phyloP scores from a whole-genome alignment of 2,113 vertebrate genomes.

The Clarias gariepinus region DNA sequence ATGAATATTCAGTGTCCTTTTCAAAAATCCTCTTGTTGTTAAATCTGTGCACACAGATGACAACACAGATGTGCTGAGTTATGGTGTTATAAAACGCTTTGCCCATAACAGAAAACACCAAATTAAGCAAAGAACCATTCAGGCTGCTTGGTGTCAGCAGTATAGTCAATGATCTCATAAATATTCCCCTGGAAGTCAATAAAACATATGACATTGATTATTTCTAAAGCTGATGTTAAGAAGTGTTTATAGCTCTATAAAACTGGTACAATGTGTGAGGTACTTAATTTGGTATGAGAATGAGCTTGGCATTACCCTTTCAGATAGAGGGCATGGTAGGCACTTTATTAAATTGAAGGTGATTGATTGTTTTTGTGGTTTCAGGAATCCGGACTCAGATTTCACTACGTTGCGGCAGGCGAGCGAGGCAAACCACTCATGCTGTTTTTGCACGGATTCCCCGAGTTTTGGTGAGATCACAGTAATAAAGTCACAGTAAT shows the following conservation, averaged over 20 bases:
- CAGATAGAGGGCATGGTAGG: not conserved
- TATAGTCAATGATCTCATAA: conserved; percentile 16
- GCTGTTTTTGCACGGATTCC: conserved; percentile 94
- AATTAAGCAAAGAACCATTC: not conserved
- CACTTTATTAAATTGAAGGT: conserved; percentile 1
- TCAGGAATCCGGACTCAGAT: conserved; percentile 94
- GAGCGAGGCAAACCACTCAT: conserved; percentile 96
- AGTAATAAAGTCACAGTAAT: not conserved
- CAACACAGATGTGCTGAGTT: conserved; percentile 5
- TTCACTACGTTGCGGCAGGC: conserved; percentile 95
- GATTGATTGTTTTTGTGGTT: conserved; percentile 40
- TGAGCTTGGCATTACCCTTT: conserved; percentile 16
- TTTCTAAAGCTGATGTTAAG: conserved; percentile 13
- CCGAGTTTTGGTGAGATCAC: conserved; percentile 93
- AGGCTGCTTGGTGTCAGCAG: conserved; percentile 14
- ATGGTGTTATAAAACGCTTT: conserved; percentile 12
- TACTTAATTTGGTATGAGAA: not conserved
- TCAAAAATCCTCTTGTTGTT: not conserved
- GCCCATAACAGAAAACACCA: not conserved
- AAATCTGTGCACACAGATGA: not conserved
- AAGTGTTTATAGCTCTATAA: conserved; percentile 40
- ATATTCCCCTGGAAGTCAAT: conserved; percentile 36
- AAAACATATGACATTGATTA: conserved; percentile 23
- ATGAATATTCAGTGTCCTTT: not conserved
- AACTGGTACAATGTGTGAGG: conserved; percentile 10